phyloP scores from a whole-genome alignment of 2,888 invertebrate genomes.

The Chydorus sphaericus region DNA sequence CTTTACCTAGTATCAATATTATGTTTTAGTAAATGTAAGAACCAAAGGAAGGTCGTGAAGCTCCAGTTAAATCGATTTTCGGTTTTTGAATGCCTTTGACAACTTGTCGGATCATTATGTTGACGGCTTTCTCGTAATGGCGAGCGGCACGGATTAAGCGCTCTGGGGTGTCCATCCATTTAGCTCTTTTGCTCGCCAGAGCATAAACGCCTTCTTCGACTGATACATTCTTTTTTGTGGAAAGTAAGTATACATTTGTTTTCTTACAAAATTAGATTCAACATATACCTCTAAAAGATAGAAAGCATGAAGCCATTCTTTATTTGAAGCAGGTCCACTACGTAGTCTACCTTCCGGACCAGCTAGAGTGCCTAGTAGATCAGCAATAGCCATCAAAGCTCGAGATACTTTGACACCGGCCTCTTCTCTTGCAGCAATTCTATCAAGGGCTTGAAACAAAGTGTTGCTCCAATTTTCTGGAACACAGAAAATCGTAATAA shows the following conservation, averaged over 20 bases:
- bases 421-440: not conserved
- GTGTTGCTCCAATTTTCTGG: constrained; percentile 7
- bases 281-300: constrained; percentile 29
- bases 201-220: constrained; percentile 26
- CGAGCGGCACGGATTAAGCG: constrained; percentile 34
- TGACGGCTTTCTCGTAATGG: constrained; percentile 37
- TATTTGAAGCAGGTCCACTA: constrained; percentile 35
- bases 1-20: no score
- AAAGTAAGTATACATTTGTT: not conserved
- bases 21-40: not conserved
- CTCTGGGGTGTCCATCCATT: constrained; percentile 31
- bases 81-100: constrained; percentile 21
- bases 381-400: constrained; percentile 31
- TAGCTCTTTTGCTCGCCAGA: constrained; percentile 23
- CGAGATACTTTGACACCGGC: not conserved
- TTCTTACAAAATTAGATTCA: not conserved
- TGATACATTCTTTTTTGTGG: constrained; percentile 16
- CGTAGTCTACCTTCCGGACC: constrained; percentile 32
- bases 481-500: no score
- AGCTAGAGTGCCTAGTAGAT: constrained; percentile 32
- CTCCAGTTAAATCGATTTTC: not conserved
- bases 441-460: constrained; percentile 7
- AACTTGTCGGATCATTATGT: constrained; percentile 32
- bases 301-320: constrained; percentile 30
- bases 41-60: not conserved